Evolutionary conservation across 2,113 vertebrate genomes (phyloP), one percentile per base, ranked within the genome.

Genomic region (Amphiprion percula): DNA sequence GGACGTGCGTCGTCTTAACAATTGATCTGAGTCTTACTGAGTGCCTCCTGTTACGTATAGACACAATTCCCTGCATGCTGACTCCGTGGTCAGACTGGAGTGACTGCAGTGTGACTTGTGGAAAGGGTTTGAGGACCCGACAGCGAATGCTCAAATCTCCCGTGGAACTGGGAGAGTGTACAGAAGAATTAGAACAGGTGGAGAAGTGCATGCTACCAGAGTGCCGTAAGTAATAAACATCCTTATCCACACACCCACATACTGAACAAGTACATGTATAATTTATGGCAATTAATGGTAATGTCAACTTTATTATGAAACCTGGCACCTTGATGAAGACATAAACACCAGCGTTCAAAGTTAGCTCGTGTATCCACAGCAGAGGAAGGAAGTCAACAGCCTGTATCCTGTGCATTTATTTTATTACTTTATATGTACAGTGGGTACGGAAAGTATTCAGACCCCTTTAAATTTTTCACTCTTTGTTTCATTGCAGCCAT

Each of bases 121-220:
- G 98, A 41, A 99, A 99, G 79, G 98, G 98, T 26, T 83, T 94
- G 87, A 87, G 98, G 46, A 97, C 95, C 15, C 91, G 98, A 16
- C 97, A 98, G 66, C 95, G 98, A 55, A 95, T 95, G 88, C 96
- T 99, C 39, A 99, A 99, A 89, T 99, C 98, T 52, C 96, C 97
- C 0, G 96, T 96, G 2, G 98, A 99, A 88, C 96, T 99, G 1
- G 98, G 98, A 24, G 98, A 99, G 82, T 99, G 98, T 82, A 97
- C 95, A 0, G 98, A 99, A 85, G 98, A 99, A 9, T 92, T 99
- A 84, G 97, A 99, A n/a, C 98, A 99, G 88, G 94, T 95, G 87
- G 98, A 99, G 83, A 99, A 99, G 71, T 99, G 98, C 94, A 99
- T 99, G 98, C 90, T 99, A 33, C 98, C 98, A 0, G 98, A 99